Base-by-base conservation (phyloP, 2,797 vertebrate genomes). In the Leuciscus waleckii region DNA sequence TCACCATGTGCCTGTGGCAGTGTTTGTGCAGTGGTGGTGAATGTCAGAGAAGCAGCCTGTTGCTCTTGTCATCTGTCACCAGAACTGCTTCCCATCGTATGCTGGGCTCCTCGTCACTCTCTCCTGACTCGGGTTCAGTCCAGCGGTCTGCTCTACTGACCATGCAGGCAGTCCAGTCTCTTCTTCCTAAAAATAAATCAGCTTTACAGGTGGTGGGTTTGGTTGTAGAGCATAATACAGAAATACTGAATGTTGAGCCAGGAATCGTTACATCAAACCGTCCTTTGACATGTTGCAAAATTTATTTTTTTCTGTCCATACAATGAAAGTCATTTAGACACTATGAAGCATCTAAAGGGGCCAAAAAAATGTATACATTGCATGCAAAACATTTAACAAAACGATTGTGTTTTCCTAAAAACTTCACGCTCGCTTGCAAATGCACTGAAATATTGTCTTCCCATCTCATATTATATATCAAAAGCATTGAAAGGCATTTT, bases 31-130 rank as follows among this genome's bases (percentile, higher is more conserved):
- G 68, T 84, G 90, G 79, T 91, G 90, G 81, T 88, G 85, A 87
- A 90, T 91, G 93, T 94, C 90, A 91, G 91, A 92, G 89, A 70
- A 75, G 89, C 83, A 89, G 88, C 87, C 90, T 91, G 92, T 94
- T 93, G 89, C 93, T 93, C 94, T 92, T 87, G 90, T 91, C 91
- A 94, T 93, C 93, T 92, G 93, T 93, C 95, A 94, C 91, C 56
- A 71, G 91, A 73, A 83, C 92, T 79, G 87, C 84, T 68, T 68
- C 37, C 8, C 2, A 19, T 54, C 21, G 3, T 8, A 56, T 1
- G 54, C 7, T 56, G 21, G 1, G 88, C 88, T 91, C 87, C 92
- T 94, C 94, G 94, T 95, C 94, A 32, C 89, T 51, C 43, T 39
- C 32, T 87, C 92, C 90, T 90, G 56, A 65, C 56, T 75, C 21